Conservation (phyloP, 2,113 vertebrate genomes). For the Sturnira hondurensis region DNA sequence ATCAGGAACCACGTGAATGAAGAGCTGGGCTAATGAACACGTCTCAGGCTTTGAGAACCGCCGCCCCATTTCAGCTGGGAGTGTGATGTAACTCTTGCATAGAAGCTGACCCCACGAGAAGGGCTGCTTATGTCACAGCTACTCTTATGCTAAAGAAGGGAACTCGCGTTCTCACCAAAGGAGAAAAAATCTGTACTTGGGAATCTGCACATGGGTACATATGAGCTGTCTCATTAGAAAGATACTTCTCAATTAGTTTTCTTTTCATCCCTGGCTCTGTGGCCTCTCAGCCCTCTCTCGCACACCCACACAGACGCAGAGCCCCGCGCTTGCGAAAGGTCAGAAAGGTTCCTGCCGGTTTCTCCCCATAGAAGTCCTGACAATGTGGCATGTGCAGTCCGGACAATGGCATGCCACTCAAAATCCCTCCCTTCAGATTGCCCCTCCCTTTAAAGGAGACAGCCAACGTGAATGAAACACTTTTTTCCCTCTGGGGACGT, state of each 20-base stretch:
- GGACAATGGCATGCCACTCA: constrained; percentile 75
- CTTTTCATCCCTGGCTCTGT: constrained; percentile 63
- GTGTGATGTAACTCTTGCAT: not conserved
- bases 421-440: constrained; percentile 58
- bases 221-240: constrained; percentile 72
- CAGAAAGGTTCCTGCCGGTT: constrained; percentile 68
- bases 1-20: not conserved
- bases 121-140: not conserved
- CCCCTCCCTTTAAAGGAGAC: constrained; percentile 77
- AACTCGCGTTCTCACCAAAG: constrained; percentile 34
- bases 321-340: constrained; percentile 47
- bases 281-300: constrained; percentile 16
- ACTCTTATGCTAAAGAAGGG: constrained; percentile 23
- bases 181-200: constrained; percentile 54
- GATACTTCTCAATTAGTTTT: constrained; percentile 62
- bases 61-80: not conserved
- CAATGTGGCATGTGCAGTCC: constrained; percentile 72
- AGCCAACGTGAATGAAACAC: constrained; percentile 58
- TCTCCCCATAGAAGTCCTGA: constrained; percentile 71
- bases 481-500: constrained; percentile 53
- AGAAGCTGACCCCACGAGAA: not conserved
- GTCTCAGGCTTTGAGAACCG: not conserved
- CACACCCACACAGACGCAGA: not conserved
- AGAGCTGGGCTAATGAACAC: constrained; percentile 12
- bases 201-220: constrained; percentile 65